phyloP scores from a whole-genome alignment of 2,797 vertebrate species.

The Hippopotamyrus pictus region DNA sequence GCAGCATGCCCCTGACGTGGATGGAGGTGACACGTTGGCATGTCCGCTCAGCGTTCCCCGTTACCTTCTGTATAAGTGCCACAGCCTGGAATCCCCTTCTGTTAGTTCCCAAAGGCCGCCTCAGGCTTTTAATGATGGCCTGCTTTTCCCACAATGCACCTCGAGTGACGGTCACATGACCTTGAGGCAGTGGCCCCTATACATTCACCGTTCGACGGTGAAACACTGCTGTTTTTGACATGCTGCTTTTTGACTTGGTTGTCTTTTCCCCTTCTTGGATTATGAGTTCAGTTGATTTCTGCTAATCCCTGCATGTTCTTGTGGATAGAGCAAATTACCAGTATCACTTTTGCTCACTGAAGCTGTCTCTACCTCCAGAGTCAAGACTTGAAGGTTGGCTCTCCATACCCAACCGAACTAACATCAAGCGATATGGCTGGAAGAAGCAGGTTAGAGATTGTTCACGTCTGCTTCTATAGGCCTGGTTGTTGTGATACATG shows the following conservation, averaged over 20 bases:
- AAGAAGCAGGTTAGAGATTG: constrained; percentile 82
- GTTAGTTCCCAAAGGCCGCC: neutral
- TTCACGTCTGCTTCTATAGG: neutral
- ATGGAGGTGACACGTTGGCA: constrained; percentile 39
- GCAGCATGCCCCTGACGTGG: constrained; percentile 44
- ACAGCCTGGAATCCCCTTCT: neutral
- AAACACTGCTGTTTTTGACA: neutral
- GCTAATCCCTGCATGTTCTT: neutral
- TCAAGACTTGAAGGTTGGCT: constrained; percentile 98
- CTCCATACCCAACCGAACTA: constrained; percentile 90
- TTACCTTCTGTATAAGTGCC: neutral
- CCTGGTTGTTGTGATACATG: neutral
- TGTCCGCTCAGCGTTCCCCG: neutral
- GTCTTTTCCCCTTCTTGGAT: constrained; percentile 34
- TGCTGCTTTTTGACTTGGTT: constrained; percentile 16
- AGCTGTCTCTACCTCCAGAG: constrained; percentile 59
- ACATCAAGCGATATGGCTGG: constrained; percentile 97
- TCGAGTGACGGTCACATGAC: neutral
- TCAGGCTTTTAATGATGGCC: neutral
- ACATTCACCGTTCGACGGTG: neutral
- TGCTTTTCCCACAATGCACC: neutral
- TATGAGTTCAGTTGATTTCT: constrained; percentile 33
- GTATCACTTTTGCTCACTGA: neutral
- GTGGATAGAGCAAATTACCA: neutral
- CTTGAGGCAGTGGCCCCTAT: neutral